Conservation (phyloP, 2,113 vertebrate genomes). For the Plestiodon gilberti region DNA sequence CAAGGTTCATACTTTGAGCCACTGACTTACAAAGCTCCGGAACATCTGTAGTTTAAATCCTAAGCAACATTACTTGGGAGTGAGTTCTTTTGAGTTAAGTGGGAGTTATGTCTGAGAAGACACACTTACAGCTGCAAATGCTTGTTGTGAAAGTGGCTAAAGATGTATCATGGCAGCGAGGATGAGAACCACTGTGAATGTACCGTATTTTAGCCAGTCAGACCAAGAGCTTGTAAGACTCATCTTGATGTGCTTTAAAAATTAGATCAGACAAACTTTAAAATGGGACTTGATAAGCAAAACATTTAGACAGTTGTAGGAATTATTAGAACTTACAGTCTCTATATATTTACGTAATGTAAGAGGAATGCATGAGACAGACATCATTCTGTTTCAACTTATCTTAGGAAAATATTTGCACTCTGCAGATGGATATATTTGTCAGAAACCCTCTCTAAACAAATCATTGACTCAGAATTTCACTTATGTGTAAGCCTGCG, state of each 20-base stretch:
- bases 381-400: not conserved
- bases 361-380: not conserved
- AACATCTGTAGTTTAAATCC: too few relatives aligned
- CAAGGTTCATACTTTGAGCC: too few relatives aligned
- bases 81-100: too few relatives aligned
- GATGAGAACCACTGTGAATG: too few relatives aligned
- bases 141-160: too few relatives aligned
- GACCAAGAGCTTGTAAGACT: not conserved
- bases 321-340: slow-evolving; percentile 16
- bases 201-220: not conserved
- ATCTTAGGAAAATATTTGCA: slow-evolving; percentile 21
- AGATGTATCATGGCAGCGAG: too few relatives aligned
- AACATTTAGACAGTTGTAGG: not conserved
- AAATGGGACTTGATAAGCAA: slow-evolving; percentile 6
- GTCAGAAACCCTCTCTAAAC: not conserved
- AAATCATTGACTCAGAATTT: not conserved
- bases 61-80: too few relatives aligned
- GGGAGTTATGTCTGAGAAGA: too few relatives aligned
- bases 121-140: too few relatives aligned
- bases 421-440: not conserved
- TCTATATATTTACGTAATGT: not conserved
- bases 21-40: too few relatives aligned
- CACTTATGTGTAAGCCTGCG: not conserved
- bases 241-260: slow-evolving; percentile 10
- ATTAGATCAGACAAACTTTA: slow-evolving; percentile 19